Evolutionary conservation across 2,888 invertebrate genomes (phyloP), one percentile per base, ranked within the genome.

Genomic region (Ceratothoa steindachneri): DNA sequence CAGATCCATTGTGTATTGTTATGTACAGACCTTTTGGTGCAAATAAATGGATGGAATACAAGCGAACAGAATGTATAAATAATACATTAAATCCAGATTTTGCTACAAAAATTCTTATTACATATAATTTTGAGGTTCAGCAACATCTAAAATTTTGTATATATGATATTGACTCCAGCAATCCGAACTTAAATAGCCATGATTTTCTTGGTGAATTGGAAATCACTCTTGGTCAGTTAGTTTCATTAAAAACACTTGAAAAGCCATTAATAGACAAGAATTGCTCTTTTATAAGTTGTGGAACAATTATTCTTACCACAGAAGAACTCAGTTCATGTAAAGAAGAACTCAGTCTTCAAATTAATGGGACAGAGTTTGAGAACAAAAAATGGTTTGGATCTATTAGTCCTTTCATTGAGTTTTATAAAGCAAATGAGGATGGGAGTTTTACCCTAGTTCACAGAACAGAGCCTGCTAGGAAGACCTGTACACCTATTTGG

Each of bases 401-500:
- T 77, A 83, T 83, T 3, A 83, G 83, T 79, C 84, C 84, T 7
- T 85, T 84, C 80, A 79, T 85, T 15, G 83, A 82, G 53, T 82
- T 86, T 31, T 83, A 82, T 55, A 85, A 85, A 80, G 81, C 83
- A 2, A 84, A 86, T 82, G 85, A 85, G 80, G 86, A 86, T 80
- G 83, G 77, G 15, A 71, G 73, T 5, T 80, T 69, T 29, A 77
- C 72, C 29, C 65, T 76, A 12, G 81, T 80, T 2, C 72, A 79
- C 15, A 73, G 78, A 9, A 77, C 77, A 69, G 86, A 86, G 80
- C 85, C 85, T 15, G 83, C 86, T 67, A 86, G 85, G 81, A 86
- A 85, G 75, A 86, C 86, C 9, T 81, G 86, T 55, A 86, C 87
- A 81, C 88, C 88, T 15, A 84, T 83, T 4, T 89, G 88, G 88